These are phyloP conservation scores for Chaetops frenatus DNA, from an alignment of 2,113 vertebrate genomes.

Conservation along the genomic window DNA sequence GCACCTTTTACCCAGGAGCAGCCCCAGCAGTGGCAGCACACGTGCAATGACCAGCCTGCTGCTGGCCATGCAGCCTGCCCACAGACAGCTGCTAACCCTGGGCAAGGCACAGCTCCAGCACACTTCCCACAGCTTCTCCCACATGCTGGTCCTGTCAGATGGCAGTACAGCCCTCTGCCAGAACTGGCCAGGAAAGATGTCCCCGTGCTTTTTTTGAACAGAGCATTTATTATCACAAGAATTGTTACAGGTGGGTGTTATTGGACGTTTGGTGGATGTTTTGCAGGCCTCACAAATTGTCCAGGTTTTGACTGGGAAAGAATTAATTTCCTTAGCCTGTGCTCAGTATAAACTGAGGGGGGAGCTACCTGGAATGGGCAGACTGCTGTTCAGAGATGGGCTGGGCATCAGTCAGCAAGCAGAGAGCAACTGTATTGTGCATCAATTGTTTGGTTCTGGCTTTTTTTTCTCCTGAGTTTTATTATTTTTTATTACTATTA, in stretches of 20 bases:
- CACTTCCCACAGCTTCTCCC: background rate
- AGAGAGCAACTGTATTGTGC: background rate
- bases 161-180: background rate
- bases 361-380: background rate
- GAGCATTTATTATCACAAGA: background rate
- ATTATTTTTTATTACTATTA: background rate
- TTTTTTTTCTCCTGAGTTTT: background rate
- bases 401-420: background rate
- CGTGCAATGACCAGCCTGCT: fast-evolving
- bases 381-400: background rate
- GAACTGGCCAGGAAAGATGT: background rate
- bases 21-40: background rate
- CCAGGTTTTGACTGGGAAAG: background rate
- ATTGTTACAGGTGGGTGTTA: background rate
- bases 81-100: background rate
- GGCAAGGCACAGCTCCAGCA: background rate
- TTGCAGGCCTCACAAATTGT: background rate
- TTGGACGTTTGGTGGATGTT: background rate
- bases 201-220: background rate
- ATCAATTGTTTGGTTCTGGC: background rate
- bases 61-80: background rate
- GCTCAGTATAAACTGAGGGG: background rate
- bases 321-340: background rate
- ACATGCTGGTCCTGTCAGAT: fast-evolving
- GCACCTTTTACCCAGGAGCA: fast-evolving